Evolutionary conservation across 2,797 vertebrate species (phyloP).

Genomic region (Arremon aurantiirostris): DNA sequence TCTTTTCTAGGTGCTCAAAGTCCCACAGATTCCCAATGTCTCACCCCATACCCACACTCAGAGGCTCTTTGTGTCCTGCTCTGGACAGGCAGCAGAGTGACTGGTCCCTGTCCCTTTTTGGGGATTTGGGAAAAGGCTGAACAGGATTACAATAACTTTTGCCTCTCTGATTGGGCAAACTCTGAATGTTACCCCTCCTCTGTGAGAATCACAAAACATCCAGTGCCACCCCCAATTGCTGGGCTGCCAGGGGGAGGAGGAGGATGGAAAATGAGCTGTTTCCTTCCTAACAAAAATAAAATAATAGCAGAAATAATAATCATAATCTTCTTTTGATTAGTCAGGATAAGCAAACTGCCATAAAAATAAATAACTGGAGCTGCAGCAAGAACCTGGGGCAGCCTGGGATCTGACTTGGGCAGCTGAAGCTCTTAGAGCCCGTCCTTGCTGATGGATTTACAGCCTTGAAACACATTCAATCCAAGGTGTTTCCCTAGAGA

Average conservation of each 20-base stretch:
- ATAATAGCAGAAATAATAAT: background rate
- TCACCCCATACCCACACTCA: background rate
- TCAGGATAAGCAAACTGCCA: background rate
- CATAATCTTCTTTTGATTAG: background rate
- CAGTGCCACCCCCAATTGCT: background rate
- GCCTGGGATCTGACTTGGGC: background rate
- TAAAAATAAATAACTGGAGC: constrained; percentile 19
- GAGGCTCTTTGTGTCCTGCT: background rate
- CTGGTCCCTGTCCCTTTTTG: background rate
- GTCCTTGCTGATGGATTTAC: background rate
- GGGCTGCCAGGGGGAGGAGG: background rate
- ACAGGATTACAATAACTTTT: background rate
- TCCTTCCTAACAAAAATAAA: background rate
- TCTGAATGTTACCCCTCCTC: background rate
- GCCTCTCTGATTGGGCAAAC: background rate
- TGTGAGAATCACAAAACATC: background rate
- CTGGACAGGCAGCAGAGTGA: background rate
- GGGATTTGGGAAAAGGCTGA: background rate
- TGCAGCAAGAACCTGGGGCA: background rate
- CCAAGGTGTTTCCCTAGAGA: background rate
- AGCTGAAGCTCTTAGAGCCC: background rate
- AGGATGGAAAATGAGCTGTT: background rate
- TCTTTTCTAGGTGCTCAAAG: background rate
- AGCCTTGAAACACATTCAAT: background rate
- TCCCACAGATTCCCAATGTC: fast-evolving